phyloP scores from a whole-genome alignment of 1,140 invertebrate species.

The Neuroterus valhalla region DNA sequence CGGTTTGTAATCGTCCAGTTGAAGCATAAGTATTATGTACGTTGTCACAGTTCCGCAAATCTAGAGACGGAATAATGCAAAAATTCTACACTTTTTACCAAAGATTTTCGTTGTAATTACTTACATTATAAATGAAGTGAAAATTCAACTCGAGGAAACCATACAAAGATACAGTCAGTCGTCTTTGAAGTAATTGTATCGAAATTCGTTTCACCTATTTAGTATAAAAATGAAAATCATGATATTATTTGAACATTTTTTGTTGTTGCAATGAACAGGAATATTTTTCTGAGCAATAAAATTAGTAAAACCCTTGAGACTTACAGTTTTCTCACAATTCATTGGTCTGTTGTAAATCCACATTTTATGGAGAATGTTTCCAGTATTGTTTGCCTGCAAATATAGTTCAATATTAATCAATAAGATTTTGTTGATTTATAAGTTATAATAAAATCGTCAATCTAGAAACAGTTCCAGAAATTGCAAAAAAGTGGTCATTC shows the following conservation, averaged over 20 bases:
- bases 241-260: not conserved
- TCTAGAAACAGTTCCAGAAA: no score
- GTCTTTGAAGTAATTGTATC: not conserved
- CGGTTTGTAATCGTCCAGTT: slow-evolving; percentile 5
- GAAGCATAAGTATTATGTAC: slow-evolving; percentile 10
- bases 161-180: slow-evolving; percentile 8
- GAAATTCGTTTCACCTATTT: not conserved
- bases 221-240: not conserved
- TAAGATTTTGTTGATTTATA: no score
- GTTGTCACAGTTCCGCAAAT: slow-evolving; percentile 7
- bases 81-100: no score
- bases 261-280: not conserved
- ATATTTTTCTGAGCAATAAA: no score
- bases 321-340: slow-evolving; percentile 5
- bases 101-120: no score
- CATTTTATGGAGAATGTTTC: slow-evolving; percentile 20
- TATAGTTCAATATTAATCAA: not conserved
- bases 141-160: slow-evolving; percentile 3
- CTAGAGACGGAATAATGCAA: not conserved
- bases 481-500: not conserved
- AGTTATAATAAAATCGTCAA: no score
- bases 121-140: not conserved
- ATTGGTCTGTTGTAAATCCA: not conserved
- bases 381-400: slow-evolving; percentile 13
- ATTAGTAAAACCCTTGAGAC: not conserved